phyloP scores from a whole-genome alignment of 2,113 vertebrate species.

The Semnopithecus entellus region DNA sequence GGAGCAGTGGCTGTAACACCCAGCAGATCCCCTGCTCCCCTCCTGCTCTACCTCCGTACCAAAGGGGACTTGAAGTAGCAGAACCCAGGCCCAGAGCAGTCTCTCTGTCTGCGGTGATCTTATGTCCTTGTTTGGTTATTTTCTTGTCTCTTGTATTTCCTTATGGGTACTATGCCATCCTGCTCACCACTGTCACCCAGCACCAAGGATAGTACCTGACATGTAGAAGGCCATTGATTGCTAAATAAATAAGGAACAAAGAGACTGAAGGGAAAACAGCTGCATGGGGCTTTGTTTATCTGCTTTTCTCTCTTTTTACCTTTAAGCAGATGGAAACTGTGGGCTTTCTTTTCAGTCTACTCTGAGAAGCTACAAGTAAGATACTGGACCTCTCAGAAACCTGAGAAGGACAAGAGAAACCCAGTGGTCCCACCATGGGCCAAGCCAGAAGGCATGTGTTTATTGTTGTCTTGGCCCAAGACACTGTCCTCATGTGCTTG shows the following conservation, averaged over 20 bases:
- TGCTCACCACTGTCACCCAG: not conserved
- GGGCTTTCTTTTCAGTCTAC: not conserved
- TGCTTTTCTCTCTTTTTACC: not conserved
- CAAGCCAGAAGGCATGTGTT: too few relatives aligned
- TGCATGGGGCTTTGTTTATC: not conserved
- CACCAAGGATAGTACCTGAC: not conserved
- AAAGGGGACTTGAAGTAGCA: not conserved
- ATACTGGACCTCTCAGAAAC: not conserved
- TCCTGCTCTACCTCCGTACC: accelerated
- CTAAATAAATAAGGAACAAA: not conserved
- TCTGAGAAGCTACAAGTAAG: not conserved
- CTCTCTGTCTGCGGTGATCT: accelerated
- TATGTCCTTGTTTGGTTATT: not conserved
- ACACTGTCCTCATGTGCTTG: not conserved
- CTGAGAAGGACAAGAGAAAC: not conserved
- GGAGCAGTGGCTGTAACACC: not conserved
- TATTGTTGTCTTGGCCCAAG: not conserved
- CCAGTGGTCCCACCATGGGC: too few relatives aligned
- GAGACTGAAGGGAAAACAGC: not conserved
- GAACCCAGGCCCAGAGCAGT: too few relatives aligned
- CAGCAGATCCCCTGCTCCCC: accelerated
- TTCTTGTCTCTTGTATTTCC: not conserved
- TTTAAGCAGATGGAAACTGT: not conserved
- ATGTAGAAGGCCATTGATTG: not conserved
- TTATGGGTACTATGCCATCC: not conserved